Evolutionary conservation across 2,888 invertebrate genomes (phyloP).

Genomic region (Zaprionus lineosus): DNA sequence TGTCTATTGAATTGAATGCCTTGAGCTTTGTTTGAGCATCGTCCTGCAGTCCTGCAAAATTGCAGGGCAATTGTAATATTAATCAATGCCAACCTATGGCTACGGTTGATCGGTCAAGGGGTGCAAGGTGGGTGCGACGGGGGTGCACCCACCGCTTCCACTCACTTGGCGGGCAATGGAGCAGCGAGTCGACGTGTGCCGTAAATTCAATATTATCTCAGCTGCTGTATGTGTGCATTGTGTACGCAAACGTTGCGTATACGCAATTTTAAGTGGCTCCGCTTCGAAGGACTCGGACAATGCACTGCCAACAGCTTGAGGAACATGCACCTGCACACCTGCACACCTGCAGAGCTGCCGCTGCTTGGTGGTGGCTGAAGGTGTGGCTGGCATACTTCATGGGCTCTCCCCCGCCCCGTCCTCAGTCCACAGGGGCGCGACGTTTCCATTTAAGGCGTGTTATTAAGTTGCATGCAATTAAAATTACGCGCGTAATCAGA

Average conservation of each 20-base stretch:
- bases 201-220: constrained; percentile 38
- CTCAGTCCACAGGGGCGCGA: constrained; percentile 12
- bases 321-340: neutral
- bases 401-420: constrained; percentile 7
- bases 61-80: constrained; percentile 49
- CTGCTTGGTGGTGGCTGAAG: constrained; percentile 24
- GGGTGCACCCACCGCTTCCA: constrained; percentile 32
- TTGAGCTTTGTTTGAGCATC: too few relatives aligned
- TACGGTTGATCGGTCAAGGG: constrained; percentile 39
- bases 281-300: constrained; percentile 21
- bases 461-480: constrained; percentile 78
- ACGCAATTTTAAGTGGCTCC: constrained; percentile 43
- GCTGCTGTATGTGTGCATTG: constrained; percentile 19
- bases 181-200: constrained; percentile 14
- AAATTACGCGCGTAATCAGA: constrained; percentile 78
- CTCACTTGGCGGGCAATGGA: constrained; percentile 26
- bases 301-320: constrained; percentile 37
- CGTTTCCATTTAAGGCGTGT: constrained; percentile 48
- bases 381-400: constrained; percentile 37
- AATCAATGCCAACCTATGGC: constrained; percentile 50
- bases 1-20: too few relatives aligned
- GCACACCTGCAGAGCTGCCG: neutral
- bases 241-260: constrained; percentile 46
- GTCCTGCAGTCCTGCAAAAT: constrained; percentile 10
- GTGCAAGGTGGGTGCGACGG: too few relatives aligned